These are phyloP conservation scores for Ophioninae sp. DNA, from an alignment of 2,888 invertebrate species.

Conservation along the genomic window DNA sequence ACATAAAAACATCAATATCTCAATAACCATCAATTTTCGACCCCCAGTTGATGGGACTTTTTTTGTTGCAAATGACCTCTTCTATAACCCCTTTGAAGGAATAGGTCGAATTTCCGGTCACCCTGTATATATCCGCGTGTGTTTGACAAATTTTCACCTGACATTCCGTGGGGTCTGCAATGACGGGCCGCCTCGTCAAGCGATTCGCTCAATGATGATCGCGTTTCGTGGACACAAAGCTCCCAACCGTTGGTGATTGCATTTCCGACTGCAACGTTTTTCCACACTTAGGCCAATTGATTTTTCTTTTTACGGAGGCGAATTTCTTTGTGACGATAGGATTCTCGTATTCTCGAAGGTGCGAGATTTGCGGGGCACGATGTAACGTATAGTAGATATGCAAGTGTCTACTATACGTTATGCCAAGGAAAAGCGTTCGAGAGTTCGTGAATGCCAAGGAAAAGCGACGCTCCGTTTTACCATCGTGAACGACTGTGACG, in stretches of 20 bases:
- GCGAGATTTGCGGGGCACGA: background rate
- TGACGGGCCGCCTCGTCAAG: background rate
- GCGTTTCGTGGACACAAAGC: background rate
- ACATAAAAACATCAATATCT: too few relatives aligned
- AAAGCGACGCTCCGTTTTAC: background rate
- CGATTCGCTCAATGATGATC: background rate
- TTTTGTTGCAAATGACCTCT: too few relatives aligned
- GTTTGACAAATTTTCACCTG: too few relatives aligned
- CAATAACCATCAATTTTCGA: too few relatives aligned
- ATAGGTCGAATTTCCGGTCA: too few relatives aligned
- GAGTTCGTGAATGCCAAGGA: background rate
- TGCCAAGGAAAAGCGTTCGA: too few relatives aligned
- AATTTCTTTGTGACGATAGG: background rate
- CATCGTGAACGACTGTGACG: background rate
- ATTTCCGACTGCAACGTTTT: background rate
- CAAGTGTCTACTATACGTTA: too few relatives aligned
- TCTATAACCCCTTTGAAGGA: too few relatives aligned
- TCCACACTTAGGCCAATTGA: background rate
- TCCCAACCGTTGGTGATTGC: background rate
- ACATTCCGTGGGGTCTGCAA: background rate
- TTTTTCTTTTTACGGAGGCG: background rate
- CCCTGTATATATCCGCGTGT: too few relatives aligned
- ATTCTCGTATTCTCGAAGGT: background rate
- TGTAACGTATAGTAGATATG: too few relatives aligned
- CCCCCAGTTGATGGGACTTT: too few relatives aligned